Evolutionary conservation across 2,113 vertebrate genomes (phyloP).

Genomic region (Pygoscelis antarcticus): DNA sequence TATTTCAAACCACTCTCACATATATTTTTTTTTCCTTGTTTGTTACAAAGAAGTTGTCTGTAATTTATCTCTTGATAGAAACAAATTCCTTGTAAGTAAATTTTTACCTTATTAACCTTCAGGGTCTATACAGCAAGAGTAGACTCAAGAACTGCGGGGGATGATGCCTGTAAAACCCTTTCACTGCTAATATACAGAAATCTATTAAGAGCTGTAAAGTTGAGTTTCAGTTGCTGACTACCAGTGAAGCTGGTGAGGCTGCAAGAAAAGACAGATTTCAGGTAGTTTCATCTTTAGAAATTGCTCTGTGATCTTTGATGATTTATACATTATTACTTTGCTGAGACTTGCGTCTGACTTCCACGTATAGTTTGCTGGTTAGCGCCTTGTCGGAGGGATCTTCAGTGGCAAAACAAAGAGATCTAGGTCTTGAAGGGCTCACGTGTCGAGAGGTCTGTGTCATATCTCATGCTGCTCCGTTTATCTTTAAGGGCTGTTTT

Average conservation of each 20-base stretch:
- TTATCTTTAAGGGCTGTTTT: not conserved
- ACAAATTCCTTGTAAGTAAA: not conserved
- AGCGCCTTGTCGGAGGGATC: rapidly evolving
- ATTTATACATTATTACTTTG: not conserved
- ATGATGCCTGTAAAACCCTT: not conserved
- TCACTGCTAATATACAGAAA: not conserved
- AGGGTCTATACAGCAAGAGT: not conserved
- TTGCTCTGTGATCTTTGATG: not conserved
- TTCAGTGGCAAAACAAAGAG: not conserved
- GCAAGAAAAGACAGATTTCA: not conserved
- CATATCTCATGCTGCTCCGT: not conserved
- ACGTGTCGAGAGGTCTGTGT: not conserved
- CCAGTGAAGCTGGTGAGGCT: not conserved
- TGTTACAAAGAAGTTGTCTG: not conserved
- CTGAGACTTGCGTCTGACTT: not conserved
- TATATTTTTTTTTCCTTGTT: not conserved
- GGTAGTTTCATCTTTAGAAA: not conserved
- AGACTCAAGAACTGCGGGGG: not conserved
- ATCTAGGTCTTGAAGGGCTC: not conserved
- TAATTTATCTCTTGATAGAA: not conserved
- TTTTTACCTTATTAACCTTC: not conserved
- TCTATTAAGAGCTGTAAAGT: not conserved
- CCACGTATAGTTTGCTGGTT: not conserved
- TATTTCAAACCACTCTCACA: not conserved
- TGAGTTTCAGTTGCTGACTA: not conserved